Evolutionary conservation across 2,113 vertebrate species (phyloP).

Genomic region (Sula dactylatra): DNA sequence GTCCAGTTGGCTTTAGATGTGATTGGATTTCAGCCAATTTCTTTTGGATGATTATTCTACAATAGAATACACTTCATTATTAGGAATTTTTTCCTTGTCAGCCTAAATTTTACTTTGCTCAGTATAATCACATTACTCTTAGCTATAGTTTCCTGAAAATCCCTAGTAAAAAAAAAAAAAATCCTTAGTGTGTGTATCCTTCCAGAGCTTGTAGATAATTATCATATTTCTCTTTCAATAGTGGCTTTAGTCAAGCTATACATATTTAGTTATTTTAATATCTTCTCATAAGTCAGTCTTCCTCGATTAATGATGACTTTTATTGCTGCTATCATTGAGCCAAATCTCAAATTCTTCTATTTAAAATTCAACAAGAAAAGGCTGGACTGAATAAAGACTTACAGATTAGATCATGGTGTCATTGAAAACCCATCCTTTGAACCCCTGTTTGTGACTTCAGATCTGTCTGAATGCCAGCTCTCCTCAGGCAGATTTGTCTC

Average conservation of each 20-base stretch:
- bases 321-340: neutral
- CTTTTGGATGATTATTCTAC: constrained; percentile 40
- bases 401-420: neutral
- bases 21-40: constrained; percentile 26
- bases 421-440: constrained; percentile 30
- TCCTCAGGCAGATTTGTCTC: constrained; percentile 13
- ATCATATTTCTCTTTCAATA: constrained; percentile 27
- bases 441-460: neutral
- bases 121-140: constrained; percentile 40
- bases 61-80: constrained; percentile 27
- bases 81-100: constrained; percentile 15
- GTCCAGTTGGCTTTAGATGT: constrained; percentile 5
- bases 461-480: neutral
- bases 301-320: neutral
- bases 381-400: constrained; percentile 1
- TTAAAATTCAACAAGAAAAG: constrained; percentile 40
- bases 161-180: constrained; percentile 1
- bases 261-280: constrained; percentile 51
- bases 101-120: constrained; percentile 36
- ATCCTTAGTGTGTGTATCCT: neutral
- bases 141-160: constrained; percentile 38
- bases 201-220: constrained; percentile 37
- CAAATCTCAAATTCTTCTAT: constrained; percentile 19
- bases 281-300: constrained; percentile 25
- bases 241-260: constrained; percentile 17